phyloP scores from a whole-genome alignment of 2,888 invertebrate genomes.

The Gisinianus flammeolus region DNA sequence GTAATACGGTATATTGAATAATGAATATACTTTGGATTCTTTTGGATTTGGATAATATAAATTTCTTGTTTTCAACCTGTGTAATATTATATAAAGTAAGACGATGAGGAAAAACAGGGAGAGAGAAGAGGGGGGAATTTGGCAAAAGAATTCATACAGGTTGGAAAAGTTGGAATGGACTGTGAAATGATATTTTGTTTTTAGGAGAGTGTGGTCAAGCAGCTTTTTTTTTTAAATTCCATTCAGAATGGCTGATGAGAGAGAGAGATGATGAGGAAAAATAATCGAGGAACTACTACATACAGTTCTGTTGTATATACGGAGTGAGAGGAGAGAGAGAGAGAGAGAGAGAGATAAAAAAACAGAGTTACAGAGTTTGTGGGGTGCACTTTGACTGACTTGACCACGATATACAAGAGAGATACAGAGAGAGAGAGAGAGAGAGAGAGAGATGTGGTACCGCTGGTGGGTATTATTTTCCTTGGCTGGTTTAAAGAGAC shows the following conservation, averaged over 20 bases:
- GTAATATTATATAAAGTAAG: too few relatives aligned
- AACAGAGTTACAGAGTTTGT: not conserved
- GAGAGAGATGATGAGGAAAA: not conserved
- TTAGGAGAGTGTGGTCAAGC: slow-evolving; percentile 49
- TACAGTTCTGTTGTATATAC: too few relatives aligned
- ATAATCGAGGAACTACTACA: not conserved
- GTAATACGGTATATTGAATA: too few relatives aligned
- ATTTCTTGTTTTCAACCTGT: not conserved
- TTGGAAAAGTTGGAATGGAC: slow-evolving; percentile 3
- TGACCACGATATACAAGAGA: not conserved
- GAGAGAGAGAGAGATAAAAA: not conserved
- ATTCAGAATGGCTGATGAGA: not conserved
- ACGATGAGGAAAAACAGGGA: not conserved
- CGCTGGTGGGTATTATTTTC: too few relatives aligned
- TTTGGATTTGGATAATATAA: too few relatives aligned
- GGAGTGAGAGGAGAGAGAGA: too few relatives aligned
- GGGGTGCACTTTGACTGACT: slow-evolving; percentile 12
- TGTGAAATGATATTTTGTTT: slow-evolving; percentile 30
- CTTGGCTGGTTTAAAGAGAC: too few relatives aligned
- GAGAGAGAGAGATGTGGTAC: too few relatives aligned
- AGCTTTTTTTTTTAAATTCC: slow-evolving; percentile 45
- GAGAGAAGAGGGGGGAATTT: not conserved
- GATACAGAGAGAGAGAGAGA: too few relatives aligned
- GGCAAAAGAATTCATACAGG: not conserved
- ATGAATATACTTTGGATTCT: too few relatives aligned